These are phyloP conservation scores for Haliaeetus leucogaster DNA, from an alignment of 2,113 vertebrate species.

Conservation along the genomic window DNA sequence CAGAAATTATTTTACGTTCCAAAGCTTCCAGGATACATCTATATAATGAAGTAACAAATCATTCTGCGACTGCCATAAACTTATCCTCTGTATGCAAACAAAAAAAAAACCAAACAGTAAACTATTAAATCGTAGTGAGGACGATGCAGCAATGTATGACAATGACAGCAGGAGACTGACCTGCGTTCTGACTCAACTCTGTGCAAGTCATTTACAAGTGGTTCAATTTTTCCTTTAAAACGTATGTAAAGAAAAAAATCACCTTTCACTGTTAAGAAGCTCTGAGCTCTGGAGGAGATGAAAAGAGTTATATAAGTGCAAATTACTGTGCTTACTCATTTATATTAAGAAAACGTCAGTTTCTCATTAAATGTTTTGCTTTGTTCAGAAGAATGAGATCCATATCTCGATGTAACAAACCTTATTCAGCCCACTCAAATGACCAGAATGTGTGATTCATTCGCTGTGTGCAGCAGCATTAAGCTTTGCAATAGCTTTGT, in stretches of 20 bases:
- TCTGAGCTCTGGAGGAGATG: not conserved
- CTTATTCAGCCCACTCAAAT: not conserved
- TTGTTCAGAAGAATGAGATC: slow-evolving; percentile 9
- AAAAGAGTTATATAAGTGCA: slow-evolving; percentile 2
- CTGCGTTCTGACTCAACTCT: not conserved
- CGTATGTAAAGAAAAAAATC: not conserved
- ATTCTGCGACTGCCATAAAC: not conserved
- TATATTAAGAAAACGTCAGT: not conserved
- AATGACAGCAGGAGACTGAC: not conserved
- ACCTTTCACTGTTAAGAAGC: not conserved
- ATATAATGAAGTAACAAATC: not conserved
- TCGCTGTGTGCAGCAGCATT: not conserved
- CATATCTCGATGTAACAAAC: not conserved
- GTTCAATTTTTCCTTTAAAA: not conserved
- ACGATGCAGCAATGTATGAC: not conserved
- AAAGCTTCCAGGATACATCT: not conserved
- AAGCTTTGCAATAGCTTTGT: not conserved
- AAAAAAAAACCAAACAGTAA: not conserved
- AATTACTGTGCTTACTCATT: slow-evolving; percentile 19
- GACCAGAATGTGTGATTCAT: slow-evolving; percentile 10
- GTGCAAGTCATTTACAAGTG: not conserved
- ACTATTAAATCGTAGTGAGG: not conserved
- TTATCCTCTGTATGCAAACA: not conserved
- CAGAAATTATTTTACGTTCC: not conserved
- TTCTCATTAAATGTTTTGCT: slow-evolving; percentile 16